Percentiles rank a stretch among this genome's conserved stretches.
These are phyloP conservation scores for Macropus fuliginosus DNA, from an alignment of 2,797 vertebrate species.

Conservation along the genomic window DNA sequence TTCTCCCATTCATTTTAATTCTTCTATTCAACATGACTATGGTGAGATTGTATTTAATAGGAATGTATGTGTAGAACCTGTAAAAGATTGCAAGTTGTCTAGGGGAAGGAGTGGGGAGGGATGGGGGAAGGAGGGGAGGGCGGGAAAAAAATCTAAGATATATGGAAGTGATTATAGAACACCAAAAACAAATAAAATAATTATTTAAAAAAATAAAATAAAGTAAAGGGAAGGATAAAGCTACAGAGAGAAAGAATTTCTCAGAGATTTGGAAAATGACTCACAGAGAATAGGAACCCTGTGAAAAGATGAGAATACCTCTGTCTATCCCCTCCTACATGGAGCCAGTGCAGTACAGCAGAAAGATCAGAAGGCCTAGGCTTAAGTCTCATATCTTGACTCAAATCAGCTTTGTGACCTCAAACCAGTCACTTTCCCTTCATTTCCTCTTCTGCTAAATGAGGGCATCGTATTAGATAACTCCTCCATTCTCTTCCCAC, in stretches of 20 bases:
- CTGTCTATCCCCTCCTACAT: background rate
- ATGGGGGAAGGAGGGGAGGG: too few relatives aligned
- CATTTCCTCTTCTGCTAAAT: background rate
- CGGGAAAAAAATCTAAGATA: too few relatives aligned
- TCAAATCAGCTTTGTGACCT: background rate
- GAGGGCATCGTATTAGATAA: background rate
- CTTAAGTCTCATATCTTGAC: background rate
- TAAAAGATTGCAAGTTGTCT: too few relatives aligned
- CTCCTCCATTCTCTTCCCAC: background rate
- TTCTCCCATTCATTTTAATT: too few relatives aligned
- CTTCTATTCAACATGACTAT: too few relatives aligned
- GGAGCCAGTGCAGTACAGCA: background rate
- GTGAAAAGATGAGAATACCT: background rate
- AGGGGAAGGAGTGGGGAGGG: too few relatives aligned
- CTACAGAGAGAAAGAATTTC: background rate
- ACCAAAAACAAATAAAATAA: too few relatives aligned
- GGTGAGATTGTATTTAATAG: too few relatives aligned
- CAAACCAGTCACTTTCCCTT: background rate
- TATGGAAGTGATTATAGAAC: too few relatives aligned
- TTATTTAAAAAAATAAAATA: too few relatives aligned
- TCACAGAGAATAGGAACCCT: background rate
- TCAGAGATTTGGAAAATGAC: background rate
- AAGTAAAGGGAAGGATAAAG: background rate
- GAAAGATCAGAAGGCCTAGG: background rate
- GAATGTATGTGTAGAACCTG: too few relatives aligned